A percentile compares a stretch with the other conserved stretches of the same genome.
Evolutionary conservation across 1,140 invertebrate species (phyloP).

Genomic region (Agraylea sexmaculata): DNA sequence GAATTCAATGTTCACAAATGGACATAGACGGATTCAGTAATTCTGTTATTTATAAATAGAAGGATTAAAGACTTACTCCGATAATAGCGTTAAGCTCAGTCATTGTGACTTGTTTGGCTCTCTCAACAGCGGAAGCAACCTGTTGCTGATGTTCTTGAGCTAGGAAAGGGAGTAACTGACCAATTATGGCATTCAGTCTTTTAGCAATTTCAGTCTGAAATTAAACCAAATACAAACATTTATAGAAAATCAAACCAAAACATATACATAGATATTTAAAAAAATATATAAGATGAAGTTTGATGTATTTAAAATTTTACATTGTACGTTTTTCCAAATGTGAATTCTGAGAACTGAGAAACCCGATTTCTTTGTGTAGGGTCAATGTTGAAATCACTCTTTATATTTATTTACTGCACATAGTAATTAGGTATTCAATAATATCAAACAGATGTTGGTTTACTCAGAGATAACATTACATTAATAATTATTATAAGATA

Average conservation of each 20-base stretch:
- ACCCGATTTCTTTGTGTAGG: no score
- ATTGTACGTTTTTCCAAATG: no score
- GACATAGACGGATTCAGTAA: background rate
- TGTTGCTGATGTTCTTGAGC: slow-evolving; percentile 92
- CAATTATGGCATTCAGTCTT: slow-evolving; percentile 80
- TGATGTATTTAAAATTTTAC: background rate
- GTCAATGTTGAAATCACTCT: no score
- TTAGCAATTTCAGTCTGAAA: slow-evolving; percentile 90
- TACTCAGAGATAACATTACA: no score
- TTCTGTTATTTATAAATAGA: background rate
- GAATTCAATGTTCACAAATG: slow-evolving; percentile 1
- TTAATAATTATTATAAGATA: no score
- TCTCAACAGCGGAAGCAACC: slow-evolving; percentile 82
- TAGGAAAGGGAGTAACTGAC: slow-evolving; percentile 81
- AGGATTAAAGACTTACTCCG: slow-evolving; percentile 51
- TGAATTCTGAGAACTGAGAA: no score
- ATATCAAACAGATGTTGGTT: no score
- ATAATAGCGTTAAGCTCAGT: slow-evolving; percentile 82
- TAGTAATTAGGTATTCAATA: no score
- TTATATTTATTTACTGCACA: no score
- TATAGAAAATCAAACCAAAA: slow-evolving; percentile 15
- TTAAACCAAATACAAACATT: slow-evolving; percentile 13
- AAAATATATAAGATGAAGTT: slow-evolving; percentile 4
- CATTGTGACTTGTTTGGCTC: slow-evolving; percentile 94
- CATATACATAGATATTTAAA: slow-evolving; percentile 8